Percentiles rank a stretch among this genome's conserved stretches.
These are phyloP conservation scores for Bucco capensis DNA, from an alignment of 2,113 vertebrate genomes.

Conservation along the genomic window DNA sequence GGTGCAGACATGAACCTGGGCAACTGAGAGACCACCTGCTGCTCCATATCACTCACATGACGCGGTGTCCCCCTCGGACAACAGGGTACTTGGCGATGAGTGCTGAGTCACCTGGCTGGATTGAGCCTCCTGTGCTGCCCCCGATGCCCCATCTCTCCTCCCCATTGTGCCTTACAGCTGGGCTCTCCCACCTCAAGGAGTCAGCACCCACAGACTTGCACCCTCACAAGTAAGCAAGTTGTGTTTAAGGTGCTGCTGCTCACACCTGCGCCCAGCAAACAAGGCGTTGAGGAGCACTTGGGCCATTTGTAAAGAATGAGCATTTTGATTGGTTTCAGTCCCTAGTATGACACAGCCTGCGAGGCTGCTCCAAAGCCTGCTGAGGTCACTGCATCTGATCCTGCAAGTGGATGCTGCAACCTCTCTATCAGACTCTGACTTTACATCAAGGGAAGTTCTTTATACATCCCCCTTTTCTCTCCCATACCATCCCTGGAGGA, in stretches of 20 bases:
- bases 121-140: neutral
- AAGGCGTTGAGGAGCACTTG: neutral
- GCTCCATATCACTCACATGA: neutral
- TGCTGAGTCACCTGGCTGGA: neutral
- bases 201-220: neutral
- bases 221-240: neutral
- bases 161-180: constrained; percentile 22
- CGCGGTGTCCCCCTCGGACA: neutral
- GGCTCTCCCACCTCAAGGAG: neutral
- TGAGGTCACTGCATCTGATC: neutral
- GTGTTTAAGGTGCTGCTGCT: neutral
- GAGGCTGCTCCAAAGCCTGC: neutral
- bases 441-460: neutral
- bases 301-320: neutral
- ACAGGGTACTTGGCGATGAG: neutral
- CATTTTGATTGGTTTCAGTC: neutral
- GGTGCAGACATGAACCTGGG: constrained; percentile 13
- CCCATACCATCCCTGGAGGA: neutral
- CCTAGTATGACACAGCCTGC: neutral
- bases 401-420: neutral
- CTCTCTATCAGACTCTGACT: neutral
- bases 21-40: neutral
- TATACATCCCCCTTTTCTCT: neutral
- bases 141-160: neutral
- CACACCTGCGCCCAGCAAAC: neutral